A percentile compares a stretch with the other conserved stretches of the same genome.
Conservation (phyloP, 2,797 vertebrate genomes). For the Merluccius polli region DNA sequence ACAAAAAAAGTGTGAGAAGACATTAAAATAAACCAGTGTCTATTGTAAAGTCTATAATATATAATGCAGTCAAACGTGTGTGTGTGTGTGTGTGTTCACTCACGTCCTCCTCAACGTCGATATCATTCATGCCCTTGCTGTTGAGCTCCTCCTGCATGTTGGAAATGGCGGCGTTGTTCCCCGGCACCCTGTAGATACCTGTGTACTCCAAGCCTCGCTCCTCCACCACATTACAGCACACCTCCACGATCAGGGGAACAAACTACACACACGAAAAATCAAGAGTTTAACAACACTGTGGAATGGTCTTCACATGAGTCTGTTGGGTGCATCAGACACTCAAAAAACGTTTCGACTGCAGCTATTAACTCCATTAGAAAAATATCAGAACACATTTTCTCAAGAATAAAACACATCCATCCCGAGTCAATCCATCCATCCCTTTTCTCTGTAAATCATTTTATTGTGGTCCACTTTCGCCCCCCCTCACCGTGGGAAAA, state of each 20-base stretch:
- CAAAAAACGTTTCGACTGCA: too few species aligned
- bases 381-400: too few species aligned
- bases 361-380: background rate
- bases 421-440: background rate
- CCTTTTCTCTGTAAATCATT: too few species aligned
- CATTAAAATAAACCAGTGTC: background rate
- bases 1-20: constrained; percentile 9
- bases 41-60: background rate
- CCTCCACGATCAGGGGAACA: constrained; percentile 96
- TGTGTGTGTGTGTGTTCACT: constrained; percentile 59
- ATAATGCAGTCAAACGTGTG: background rate
- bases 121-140: constrained; percentile 91
- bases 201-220: constrained; percentile 96
- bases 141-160: constrained; percentile 97
- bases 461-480: background rate
- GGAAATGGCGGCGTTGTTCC: constrained; percentile 96
- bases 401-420: background rate
- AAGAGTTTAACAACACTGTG: background rate
- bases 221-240: constrained; percentile 97
- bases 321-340: background rate
- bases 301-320: background rate
- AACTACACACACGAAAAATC: constrained; percentile 68
- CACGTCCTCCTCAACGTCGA: constrained; percentile 94
- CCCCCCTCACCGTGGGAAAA: too few species aligned
- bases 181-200: constrained; percentile 96